phyloP scores from a whole-genome alignment of 1,140 invertebrate genomes.

The Berghia stephanieae region DNA sequence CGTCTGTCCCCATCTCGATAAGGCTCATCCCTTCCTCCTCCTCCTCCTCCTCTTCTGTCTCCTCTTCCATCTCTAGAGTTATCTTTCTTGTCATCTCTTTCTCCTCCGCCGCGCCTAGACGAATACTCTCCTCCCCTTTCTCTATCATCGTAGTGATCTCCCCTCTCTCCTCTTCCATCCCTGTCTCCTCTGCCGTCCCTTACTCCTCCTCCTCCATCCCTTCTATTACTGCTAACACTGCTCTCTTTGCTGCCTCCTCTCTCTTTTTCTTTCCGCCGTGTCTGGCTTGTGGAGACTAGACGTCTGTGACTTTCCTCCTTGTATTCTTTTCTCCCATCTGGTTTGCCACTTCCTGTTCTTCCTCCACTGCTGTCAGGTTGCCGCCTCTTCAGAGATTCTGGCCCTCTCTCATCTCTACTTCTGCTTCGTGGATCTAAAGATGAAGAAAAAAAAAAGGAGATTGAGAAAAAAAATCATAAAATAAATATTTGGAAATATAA shows the following conservation, averaged over 20 bases:
- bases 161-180: neutral
- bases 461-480: neutral
- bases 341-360: neutral
- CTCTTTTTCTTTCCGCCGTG: neutral
- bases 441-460: neutral
- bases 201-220: neutral
- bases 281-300: no score
- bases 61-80: constrained; percentile 17
- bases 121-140: neutral
- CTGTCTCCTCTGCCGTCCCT: neutral
- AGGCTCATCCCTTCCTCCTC: constrained; percentile 10
- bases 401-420: neutral
- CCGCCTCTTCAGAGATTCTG: constrained; percentile 10
- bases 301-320: no score
- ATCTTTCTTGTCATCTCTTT: constrained; percentile 8
- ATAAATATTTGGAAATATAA: neutral
- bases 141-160: neutral
- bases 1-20: constrained; percentile 14
- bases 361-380: neutral
- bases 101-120: neutral
- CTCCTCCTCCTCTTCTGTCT: constrained; percentile 13
- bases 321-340: neutral
- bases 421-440: constrained; percentile 9
- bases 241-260: neutral
- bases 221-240: neutral